Base-by-base conservation (phyloP, 2,113 vertebrate genomes). In the Gnathonemus longibarbis region DNA sequence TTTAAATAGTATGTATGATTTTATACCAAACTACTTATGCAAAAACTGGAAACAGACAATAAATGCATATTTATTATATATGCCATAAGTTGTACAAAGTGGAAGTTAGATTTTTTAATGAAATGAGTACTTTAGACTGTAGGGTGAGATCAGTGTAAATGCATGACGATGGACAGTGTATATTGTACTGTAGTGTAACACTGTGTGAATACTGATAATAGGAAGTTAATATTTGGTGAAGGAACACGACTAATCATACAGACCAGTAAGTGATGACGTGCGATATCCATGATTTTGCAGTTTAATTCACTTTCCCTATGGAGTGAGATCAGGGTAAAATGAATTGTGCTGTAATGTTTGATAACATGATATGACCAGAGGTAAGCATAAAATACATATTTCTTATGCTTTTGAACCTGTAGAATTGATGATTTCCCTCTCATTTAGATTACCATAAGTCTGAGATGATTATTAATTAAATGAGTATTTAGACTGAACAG, bases 141-240 rank as follows among this genome's bases (percentile, higher is more conserved):
- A 27, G 58, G n/a, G 52, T 27, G 58, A 27, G 58, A 39, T 77
- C 13, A 77, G 31, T 35, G n/a, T 8, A 39, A 77, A 39, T 77
- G 27, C 13, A 39, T 11, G 58, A n/a, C 19, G 5, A 35, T 1
- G 48, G 45, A 48, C 24, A n/a, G 49, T 31, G 48, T 87, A 42
- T 42, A 77, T 80, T 88, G 48, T 66, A 87, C 70, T 53, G 49
- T 31, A 45, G 31, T 70, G 84, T 85, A 21, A 49, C 62, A 88
- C 85, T 77, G 89, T 90, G 89, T 88, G 89, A 87, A 45, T 87
- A 13, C 19, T 62, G 3, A 2, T 45, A 7, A 5, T 42, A 0
- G 49, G 42, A 90, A 90, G 48, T 31, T 90, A n/a, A 77, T 80
- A 42, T 88, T 90, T 90, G 89, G 85, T 49, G 70, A 77, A 13